Conservation (phyloP, 2,113 vertebrate species). For the Dinomys branickii region DNA sequence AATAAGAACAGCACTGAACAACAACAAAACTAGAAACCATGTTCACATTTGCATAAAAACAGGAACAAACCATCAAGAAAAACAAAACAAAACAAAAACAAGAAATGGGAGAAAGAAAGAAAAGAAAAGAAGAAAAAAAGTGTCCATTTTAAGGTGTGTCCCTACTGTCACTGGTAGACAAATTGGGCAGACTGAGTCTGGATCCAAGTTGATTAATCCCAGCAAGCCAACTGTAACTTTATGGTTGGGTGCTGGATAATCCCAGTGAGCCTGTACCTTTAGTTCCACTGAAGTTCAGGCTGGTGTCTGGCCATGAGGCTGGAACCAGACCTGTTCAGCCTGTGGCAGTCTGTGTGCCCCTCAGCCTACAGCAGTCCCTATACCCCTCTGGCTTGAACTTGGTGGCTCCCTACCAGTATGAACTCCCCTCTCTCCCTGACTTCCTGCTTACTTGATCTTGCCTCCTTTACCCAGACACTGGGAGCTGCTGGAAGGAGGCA, state of each 20-base stretch:
- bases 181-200: background rate
- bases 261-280: background rate
- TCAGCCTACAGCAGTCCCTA: background rate
- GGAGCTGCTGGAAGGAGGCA: background rate
- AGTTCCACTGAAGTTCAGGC: background rate
- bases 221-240: background rate
- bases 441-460: background rate
- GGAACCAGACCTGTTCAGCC: background rate
- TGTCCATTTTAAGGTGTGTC: background rate
- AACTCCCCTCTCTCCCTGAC: background rate
- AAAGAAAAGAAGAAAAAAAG: background rate
- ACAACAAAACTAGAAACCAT: too few relatives aligned
- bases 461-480: background rate
- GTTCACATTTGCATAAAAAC: too few relatives aligned
- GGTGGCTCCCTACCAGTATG: too few relatives aligned
- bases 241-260: background rate
- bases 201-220: background rate
- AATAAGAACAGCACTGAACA: too few relatives aligned
- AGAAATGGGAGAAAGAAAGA: background rate
- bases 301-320: background rate
- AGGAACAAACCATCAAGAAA: too few relatives aligned
- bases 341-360: background rate
- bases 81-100: too few relatives aligned
- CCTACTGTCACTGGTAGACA: background rate
- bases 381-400: background rate